Evolutionary conservation across 2,113 vertebrate genomes (phyloP).

Genomic region (Pardalotus punctatus): DNA sequence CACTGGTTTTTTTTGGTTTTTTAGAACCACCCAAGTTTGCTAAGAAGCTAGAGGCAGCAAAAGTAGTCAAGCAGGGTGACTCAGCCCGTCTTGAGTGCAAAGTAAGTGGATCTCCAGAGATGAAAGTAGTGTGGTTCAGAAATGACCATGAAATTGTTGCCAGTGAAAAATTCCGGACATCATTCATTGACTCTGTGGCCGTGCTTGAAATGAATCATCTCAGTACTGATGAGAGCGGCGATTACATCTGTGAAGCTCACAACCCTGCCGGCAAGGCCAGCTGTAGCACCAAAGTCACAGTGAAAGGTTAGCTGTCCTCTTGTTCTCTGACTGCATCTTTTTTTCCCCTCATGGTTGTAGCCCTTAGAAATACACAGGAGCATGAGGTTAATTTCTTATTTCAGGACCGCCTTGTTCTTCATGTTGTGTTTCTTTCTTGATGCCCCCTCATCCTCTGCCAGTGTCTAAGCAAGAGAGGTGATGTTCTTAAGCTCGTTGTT

Average conservation of each 20-base stretch:
- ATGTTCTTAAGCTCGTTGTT: background rate
- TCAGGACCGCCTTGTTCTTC: background rate
- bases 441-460: background rate
- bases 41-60: constrained; percentile 89
- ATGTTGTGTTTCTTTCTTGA: background rate
- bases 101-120: constrained; percentile 89
- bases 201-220: constrained; percentile 86
- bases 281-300: constrained; percentile 89
- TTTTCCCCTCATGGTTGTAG: background rate
- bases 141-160: constrained; percentile 86
- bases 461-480: background rate
- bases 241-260: constrained; percentile 95
- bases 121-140: constrained; percentile 91
- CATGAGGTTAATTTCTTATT: background rate
- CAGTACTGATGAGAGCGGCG: constrained; percentile 84
- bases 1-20: constrained; percentile 72
- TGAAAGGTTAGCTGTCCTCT: constrained; percentile 88
- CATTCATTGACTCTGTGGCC: constrained; percentile 87
- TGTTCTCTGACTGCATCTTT: background rate
- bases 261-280: constrained; percentile 94
- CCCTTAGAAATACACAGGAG: background rate
- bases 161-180: constrained; percentile 84
- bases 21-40: constrained; percentile 95
- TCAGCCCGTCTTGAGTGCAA: constrained; percentile 89
- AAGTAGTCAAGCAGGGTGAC: constrained; percentile 88